Conservation (phyloP, 2,797 vertebrate species). For the Masticophis lateralis region DNA sequence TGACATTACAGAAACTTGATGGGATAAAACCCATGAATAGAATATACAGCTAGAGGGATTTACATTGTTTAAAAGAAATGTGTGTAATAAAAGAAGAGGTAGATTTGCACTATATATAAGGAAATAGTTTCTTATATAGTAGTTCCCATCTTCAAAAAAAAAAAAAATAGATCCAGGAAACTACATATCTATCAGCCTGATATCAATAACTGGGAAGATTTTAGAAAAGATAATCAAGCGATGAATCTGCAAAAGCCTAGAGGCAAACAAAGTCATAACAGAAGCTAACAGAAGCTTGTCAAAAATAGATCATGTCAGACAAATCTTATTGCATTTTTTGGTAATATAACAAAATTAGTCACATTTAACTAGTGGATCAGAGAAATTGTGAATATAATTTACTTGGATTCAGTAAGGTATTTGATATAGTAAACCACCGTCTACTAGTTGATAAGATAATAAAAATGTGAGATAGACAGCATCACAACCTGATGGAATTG, state of each 20-base stretch:
- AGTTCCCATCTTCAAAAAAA: background rate
- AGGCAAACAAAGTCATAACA: background rate
- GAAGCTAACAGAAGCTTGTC: background rate
- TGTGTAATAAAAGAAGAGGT: too few relatives aligned
- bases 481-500: background rate
- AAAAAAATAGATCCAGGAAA: background rate
- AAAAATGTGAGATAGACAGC: too few relatives aligned
- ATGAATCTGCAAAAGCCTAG: background rate
- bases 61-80: background rate
- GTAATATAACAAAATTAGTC: background rate
- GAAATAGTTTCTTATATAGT: background rate
- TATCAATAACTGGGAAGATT: background rate
- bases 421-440: background rate
- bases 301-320: background rate
- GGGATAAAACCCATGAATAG: background rate
- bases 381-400: background rate
- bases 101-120: background rate
- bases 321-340: background rate
- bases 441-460: too few relatives aligned
- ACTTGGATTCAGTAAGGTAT: background rate
- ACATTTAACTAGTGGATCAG: background rate
- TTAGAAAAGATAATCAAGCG: background rate
- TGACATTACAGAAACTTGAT: background rate
- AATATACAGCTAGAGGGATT: background rate
- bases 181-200: background rate